Evolutionary conservation across 2,113 vertebrate genomes (phyloP), one percentile per base, ranked within the genome.

Genomic region (Oryzias javanicus): DNA sequence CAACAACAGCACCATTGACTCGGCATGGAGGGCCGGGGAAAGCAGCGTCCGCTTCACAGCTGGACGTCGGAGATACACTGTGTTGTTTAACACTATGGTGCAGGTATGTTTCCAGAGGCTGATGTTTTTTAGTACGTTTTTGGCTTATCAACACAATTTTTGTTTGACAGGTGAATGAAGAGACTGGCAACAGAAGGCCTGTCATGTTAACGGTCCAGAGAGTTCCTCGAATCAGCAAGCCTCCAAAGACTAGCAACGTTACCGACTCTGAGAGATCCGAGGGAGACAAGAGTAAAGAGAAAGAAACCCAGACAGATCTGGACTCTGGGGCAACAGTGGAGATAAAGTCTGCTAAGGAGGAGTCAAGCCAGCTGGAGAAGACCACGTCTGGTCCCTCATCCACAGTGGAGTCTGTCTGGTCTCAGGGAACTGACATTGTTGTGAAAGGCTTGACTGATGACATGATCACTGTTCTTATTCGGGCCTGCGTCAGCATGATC

Each of bases 1-100:
- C 75, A 97, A 97, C 86, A 97, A 97, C 78, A 95, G 94, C 64
- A 97, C 95, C 49, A 97, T 97, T 42, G 95, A 97, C 82, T 91
- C 94, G 0, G 95, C 95, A 0, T 97, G 95, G 95, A 92, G 94
- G 51, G 93, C 94, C 2, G 95, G 95, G 29, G 95, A 97, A 80
- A 96, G 92, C 72, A 96, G 95, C n/a, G 95, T 97, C 42, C 91
- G 95, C 48, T 97, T 97, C 76, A 97, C 95, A 17, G 95, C 95
- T 2, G 95, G 95, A 16, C 92, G 95, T 6, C 85, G 95, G 25
- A 89, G 95, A 91, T 97, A 97, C 72, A 97, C 95, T 4, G 95
- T 96, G 44, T 94, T 95, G 63, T 97, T 97, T 71, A 97, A 96
- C 83, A 97, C 94, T 52, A 97, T 96, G 95, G 95, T 97, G 77